Evolutionary conservation across 2,797 vertebrate species (phyloP), one percentile per base, ranked within the genome.

Genomic region (Cercopithecus mitis): DNA sequence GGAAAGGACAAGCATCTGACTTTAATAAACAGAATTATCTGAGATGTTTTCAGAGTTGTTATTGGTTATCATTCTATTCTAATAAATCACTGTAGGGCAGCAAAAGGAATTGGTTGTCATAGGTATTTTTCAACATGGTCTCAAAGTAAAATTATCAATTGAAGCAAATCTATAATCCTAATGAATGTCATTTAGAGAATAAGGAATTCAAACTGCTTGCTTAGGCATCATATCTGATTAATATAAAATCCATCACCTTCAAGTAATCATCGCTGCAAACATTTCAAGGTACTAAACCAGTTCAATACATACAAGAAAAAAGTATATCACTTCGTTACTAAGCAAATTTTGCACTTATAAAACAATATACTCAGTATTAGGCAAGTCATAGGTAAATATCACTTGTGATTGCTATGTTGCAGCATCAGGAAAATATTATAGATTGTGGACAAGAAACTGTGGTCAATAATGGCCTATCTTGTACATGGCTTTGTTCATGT

Each of bases 111-210:
- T 79, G n/a, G 15, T 95, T 82, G 20, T 72, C 41, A 67, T 96
- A 17, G 22, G 43, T 96, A 81, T 94, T 92, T 97, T 90, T 88
- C 80, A 77, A 82, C 27, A 88, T 47, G 33, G 4, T 94, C 86
- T 97, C 76, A 89, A 87, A 76, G 5, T 70, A 92, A 79, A 95
- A 94, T 81, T 22, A 64, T 52, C 79, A 70, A 87, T 67, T 91
- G 47, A 91, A 85, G 88, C n/a, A 80, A 86, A 96, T 22, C 6
- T 27, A 70, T 67, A 81, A 91, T 52, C 67, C 88, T 6, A 30
- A 43, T 7, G 4, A 91, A 91, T 77, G 72, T 6, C 96, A 90
- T 84, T 95, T 94, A 91, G 24, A 96, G 58, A 94, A 90, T 79
- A 10, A 25, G 39, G 30, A 97, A 97, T 88, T 8, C 27, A 83